Evolutionary conservation across 1,140 invertebrate species (phyloP).

Genomic region (Eupristina koningsbergeri): DNA sequence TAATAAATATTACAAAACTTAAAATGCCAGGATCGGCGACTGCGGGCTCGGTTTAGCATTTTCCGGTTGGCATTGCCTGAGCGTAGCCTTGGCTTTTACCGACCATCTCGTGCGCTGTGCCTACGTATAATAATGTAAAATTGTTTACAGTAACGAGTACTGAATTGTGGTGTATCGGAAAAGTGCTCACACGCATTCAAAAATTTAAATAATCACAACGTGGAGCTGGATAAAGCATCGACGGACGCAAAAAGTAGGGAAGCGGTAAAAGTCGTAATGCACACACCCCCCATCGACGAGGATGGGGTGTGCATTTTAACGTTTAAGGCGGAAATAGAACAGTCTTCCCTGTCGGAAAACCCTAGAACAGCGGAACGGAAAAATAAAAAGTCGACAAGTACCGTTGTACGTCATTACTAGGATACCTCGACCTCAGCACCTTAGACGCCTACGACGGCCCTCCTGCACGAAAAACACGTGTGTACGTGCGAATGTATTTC

Average conservation of each 20-base stretch:
- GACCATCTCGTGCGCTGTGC: neutral
- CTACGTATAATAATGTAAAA: neutral
- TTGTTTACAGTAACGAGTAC: neutral
- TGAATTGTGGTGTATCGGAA: neutral
- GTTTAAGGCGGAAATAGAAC: too few relatives aligned
- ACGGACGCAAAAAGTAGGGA: neutral
- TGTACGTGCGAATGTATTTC: neutral
- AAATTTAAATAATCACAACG: neutral
- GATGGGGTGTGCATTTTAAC: too few relatives aligned
- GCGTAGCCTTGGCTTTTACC: neutral
- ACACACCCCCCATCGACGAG: too few relatives aligned
- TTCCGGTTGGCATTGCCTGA: too few relatives aligned
- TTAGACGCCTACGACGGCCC: neutral
- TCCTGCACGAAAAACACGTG: neutral
- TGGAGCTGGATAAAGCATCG: neutral
- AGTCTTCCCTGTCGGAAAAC: neutral
- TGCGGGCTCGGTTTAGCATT: neutral
- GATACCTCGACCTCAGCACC: conserved; percentile 4
- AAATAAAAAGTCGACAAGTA: neutral
- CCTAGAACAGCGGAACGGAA: neutral
- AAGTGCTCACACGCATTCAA: too few relatives aligned
- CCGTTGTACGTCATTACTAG: conserved; percentile 10
- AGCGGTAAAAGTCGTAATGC: neutral
- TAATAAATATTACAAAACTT: neutral
- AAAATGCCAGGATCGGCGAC: neutral